Conservation (phyloP, 53 echinoderm and acorn worm species). For the Echinometra lucunter region DNA sequence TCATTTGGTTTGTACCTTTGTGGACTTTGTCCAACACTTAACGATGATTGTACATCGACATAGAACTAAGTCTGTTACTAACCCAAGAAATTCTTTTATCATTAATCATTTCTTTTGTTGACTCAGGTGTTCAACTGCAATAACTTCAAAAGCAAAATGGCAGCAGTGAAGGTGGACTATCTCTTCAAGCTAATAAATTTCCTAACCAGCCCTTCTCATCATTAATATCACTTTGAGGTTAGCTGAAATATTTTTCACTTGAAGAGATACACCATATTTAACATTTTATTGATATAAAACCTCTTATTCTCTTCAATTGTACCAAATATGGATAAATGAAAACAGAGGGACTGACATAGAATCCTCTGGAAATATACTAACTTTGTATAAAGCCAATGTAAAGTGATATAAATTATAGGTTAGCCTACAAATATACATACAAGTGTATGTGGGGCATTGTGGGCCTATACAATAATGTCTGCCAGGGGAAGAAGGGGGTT, state of each 20-base stretch:
- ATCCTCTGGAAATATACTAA: no score
- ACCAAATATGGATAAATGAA: neutral
- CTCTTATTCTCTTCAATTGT: neutral
- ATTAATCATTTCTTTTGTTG: constrained; percentile 44
- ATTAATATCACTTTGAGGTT: neutral
- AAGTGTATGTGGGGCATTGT: no score
- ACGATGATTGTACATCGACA: neutral
- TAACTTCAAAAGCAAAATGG: neutral
- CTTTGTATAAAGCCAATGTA: no score
- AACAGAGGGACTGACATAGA: neutral
- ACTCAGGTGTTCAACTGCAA: constrained; percentile 32
- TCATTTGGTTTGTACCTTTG: neutral
- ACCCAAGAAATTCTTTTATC: constrained; percentile 1
- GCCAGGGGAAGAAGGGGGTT: no score
- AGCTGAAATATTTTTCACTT: neutral
- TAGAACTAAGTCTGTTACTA: neutral
- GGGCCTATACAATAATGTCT: no score
- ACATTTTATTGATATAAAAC: neutral
- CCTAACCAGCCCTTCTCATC: neutral
- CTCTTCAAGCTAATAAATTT: neutral
- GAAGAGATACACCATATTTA: neutral
- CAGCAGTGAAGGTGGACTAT: no score
- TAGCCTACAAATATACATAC: no score
- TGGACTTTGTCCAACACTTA: neutral
- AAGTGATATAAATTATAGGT: no score